These are phyloP conservation scores for Sympetrum striolatum DNA, from an alignment of 2,888 invertebrate genomes.

Conservation along the genomic window DNA sequence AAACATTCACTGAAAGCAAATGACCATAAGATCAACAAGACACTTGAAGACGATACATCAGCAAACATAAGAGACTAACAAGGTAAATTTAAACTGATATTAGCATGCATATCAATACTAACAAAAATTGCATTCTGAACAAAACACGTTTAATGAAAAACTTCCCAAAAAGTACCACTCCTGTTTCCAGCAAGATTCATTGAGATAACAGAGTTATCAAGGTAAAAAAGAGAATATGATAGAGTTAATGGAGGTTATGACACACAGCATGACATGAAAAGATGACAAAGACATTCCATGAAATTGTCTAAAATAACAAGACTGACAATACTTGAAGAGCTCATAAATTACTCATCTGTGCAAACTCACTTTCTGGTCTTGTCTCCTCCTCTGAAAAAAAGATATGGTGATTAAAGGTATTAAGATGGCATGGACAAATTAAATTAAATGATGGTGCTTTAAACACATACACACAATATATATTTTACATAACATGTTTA, in stretches of 20 bases:
- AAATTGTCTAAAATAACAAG: neutral
- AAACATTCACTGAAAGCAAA: no score
- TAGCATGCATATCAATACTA: neutral
- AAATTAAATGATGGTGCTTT: neutral
- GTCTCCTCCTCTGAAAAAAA: constrained; percentile 61
- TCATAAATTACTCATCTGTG: constrained; percentile 23
- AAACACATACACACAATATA: no score
- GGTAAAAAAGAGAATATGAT: neutral
- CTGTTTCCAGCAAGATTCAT: neutral
- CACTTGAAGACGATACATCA: no score
- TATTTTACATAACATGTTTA: no score
- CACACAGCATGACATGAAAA: neutral
- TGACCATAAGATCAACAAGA: no score
- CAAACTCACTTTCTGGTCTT: constrained; percentile 63
- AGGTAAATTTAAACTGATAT: no score
- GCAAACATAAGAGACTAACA: no score
- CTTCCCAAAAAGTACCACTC: neutral
- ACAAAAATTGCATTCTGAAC: neutral
- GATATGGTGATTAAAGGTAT: constrained; percentile 10
- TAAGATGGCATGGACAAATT: constrained; percentile 2
- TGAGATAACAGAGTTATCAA: neutral
- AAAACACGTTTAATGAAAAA: neutral
- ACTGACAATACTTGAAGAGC: neutral
- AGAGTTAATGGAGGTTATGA: neutral
- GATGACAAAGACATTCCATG: neutral